Base-by-base conservation (phyloP, 2,888 invertebrate genomes). In the Aleiodes testaceus region DNA sequence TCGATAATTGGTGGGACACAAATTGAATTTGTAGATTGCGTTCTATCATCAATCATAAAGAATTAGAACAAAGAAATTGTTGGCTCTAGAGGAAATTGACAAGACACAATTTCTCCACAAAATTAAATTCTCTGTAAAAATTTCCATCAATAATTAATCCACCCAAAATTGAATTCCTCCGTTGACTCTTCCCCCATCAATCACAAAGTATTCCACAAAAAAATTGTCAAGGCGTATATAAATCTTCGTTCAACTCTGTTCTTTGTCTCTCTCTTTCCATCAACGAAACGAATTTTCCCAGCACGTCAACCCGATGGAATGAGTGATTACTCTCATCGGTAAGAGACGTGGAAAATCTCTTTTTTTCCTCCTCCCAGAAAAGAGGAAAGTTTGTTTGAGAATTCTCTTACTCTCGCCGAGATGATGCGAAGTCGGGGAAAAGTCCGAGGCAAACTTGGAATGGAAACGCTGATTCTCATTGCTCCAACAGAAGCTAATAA, bases 401-500 rank as follows among this genome's bases (percentile, higher is more conserved):
- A 36, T 36, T 36, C 36, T 36, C 9, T 36, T 36, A 36, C 36
- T 6, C 7, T 6, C 7, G 47, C 22, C 12, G 30, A 16, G 42
- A 36, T 22, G 70, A 70, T 50, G 59, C 50, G 61, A 61, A 71
- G 26, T 36, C 11, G 22, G 44, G 49, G 18, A 26, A 16, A 66
- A 65, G 42, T 26, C 14, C 26, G 26, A 26, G 50, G 45, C 66
- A 36, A 36, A 36, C 36, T 36, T 36, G 9, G 11, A 36, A 36
- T 36, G 36, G 36, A 22, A 16, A 66, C 74, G 66, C 11, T 73
- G 70, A 74, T 72, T 71, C 71, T 70, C 72, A 67, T 68, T 55
- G 69, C 69, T 74, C 70, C 26, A 4, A 75, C 69, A 73, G 74
- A 76, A 80, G 81, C 79, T 81, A 80, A 83, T 84, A 83, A 85